Base-by-base conservation (phyloP, 2,888 invertebrate species). In the Tiphia femorata region DNA sequence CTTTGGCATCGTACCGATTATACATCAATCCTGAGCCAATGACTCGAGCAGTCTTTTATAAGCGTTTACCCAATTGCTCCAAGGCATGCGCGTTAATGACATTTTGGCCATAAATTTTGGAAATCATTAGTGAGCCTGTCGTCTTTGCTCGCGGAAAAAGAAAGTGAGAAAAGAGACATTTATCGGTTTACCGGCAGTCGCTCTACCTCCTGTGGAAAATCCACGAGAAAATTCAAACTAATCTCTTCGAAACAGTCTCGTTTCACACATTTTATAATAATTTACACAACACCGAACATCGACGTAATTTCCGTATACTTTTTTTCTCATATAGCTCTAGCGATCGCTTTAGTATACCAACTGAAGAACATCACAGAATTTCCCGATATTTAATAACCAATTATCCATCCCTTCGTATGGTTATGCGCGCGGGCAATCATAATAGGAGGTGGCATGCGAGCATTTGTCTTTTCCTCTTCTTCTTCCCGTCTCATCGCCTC, bases 341-440 rank as follows among this genome's bases (percentile, higher is more conserved):
- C 67, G 63, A 59, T 60, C 66, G 66, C 56, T 69, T 62, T 75
- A 77, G 72, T 77, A 77, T 75, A 74, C 72, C 76, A 81, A 82
- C 76, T 77, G 76, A 82, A 83, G 76, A 75, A 81, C 82, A 83
- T 83, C 83, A 83, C 83, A 83, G 83, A 82, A 82, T 79, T 82
- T 81, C 71, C 76, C 76, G 76, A 76, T 76, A 78, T 75, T 67
- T 68, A 73, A 75, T 77, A 78, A 74, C 75, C 77, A 78, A 82
- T 80, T 73, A 71, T 54, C n/a, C 46, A 42, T 49, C 41, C 8
- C 40, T 62, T 61, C 49, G 41, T 56, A 49, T 49, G 33, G 55
- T 43, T 50, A 49, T 48, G 49, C 58, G 62, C 73, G 68, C 62
- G 57, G 64, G 57, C 62, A 64, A 72, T 75, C 75, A 72, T 68